A percentile compares a stretch with the other conserved stretches of the same genome.
These are phyloP conservation scores for Achatina immaculata DNA, from an alignment of 1,140 invertebrate genomes.

Conservation along the genomic window DNA sequence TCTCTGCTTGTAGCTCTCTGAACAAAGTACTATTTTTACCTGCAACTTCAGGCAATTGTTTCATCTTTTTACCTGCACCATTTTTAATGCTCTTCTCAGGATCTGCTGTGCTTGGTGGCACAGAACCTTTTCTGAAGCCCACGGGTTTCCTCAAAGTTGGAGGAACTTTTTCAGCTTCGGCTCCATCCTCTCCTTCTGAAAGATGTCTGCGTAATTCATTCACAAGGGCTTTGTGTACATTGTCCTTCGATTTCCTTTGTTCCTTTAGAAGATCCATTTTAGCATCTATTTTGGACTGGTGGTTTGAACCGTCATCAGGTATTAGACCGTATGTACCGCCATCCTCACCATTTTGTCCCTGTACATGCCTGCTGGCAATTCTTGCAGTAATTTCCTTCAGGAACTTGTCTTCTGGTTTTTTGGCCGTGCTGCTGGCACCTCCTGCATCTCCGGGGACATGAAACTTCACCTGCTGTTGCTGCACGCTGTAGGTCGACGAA, in stretches of 20 bases:
- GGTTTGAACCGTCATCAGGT: background rate
- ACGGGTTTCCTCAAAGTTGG: conserved; percentile 9
- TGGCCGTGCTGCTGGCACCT: background rate
- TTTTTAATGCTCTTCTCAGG: conserved; percentile 1
- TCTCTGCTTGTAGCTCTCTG: background rate
- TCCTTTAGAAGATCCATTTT: conserved; percentile 23
- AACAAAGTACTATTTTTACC: background rate
- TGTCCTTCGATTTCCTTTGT: conserved; percentile 27
- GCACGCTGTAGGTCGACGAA: background rate
- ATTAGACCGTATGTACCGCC: background rate
- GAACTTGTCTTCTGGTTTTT: conserved; percentile 30
- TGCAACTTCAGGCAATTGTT: background rate
- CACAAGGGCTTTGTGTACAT: conserved; percentile 34
- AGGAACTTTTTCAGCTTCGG: conserved; percentile 3
- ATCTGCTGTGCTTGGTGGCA: background rate
- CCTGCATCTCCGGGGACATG: conserved; percentile 3
- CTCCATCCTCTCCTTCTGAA: conserved; percentile 27
- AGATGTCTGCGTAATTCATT: conserved; percentile 35
- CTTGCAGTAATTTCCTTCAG: conserved; percentile 37
- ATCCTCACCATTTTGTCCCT: conserved; percentile 19
- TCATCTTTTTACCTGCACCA: background rate
- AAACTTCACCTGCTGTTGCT: conserved; percentile 14
- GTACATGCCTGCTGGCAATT: conserved; percentile 21
- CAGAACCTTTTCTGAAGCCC: background rate
- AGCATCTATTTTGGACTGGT: conserved; percentile 20